phyloP scores from a whole-genome alignment of 1,140 invertebrate species.

The Plutomurus gul region DNA sequence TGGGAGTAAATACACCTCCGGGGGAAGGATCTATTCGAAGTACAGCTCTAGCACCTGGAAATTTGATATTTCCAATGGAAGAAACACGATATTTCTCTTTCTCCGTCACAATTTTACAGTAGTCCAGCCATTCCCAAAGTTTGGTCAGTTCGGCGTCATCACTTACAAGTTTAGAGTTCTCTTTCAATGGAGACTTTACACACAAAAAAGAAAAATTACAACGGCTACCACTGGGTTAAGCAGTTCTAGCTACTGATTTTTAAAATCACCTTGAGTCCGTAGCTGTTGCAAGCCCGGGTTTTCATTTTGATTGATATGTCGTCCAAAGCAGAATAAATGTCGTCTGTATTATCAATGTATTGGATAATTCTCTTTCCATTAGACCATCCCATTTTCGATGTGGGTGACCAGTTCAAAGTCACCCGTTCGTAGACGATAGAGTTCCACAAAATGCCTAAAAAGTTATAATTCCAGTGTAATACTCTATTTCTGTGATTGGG shows the following conservation, averaged over 20 bases:
- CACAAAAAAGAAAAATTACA: background rate
- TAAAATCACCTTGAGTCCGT: slow-evolving; percentile 72
- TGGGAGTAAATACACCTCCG: slow-evolving; percentile 53
- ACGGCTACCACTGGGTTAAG: background rate
- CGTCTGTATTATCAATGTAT: slow-evolving; percentile 62
- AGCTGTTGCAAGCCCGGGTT: slow-evolving; percentile 70
- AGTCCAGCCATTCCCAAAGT: slow-evolving; percentile 75
- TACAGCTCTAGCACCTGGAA: slow-evolving; percentile 67
- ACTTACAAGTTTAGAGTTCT: slow-evolving; percentile 50
- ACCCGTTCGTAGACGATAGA: slow-evolving; percentile 79
- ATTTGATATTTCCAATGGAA: slow-evolving; percentile 63
- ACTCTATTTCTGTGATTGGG: too few species aligned
- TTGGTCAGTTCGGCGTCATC: slow-evolving; percentile 63
- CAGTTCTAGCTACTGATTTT: background rate
- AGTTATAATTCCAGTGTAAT: too few species aligned
- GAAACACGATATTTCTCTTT: slow-evolving; percentile 64
- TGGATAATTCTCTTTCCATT: slow-evolving; percentile 70
- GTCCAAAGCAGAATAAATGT: slow-evolving; percentile 62
- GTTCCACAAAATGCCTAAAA: slow-evolving; percentile 67
- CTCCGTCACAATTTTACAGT: slow-evolving; percentile 71
- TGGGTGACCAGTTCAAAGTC: slow-evolving; percentile 75
- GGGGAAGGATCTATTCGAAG: slow-evolving; percentile 57
- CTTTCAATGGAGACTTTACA: slow-evolving; percentile 61
- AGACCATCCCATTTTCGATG: slow-evolving; percentile 74
- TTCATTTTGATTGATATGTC: slow-evolving; percentile 78